Percentiles rank a stretch among this genome's conserved stretches.
Conservation (phyloP, 2,113 vertebrate species). For the Urocynchramus pylzowi region DNA sequence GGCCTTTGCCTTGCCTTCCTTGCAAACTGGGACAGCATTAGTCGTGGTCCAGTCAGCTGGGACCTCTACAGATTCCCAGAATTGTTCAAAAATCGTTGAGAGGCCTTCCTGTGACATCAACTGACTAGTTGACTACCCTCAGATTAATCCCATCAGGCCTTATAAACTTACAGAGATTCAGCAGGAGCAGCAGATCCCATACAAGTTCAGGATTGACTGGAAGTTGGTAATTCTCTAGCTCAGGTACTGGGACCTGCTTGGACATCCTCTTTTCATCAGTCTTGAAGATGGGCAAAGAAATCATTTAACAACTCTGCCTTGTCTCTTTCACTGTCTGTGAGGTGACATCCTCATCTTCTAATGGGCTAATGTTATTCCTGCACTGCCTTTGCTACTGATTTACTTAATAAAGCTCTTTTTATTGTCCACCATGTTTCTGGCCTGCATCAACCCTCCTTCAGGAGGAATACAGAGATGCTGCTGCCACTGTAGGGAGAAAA, state of each 20-base stretch:
- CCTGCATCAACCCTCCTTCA: too few species aligned
- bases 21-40: background rate
- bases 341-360: background rate
- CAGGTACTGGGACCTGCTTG: background rate
- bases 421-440: rapidly evolving
- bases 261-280: background rate
- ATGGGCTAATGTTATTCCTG: background rate
- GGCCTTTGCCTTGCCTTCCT: background rate
- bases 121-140: background rate
- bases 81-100: background rate
- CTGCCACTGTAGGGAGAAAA: too few species aligned
- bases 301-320: background rate
- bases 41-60: background rate
- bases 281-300: background rate
- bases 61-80: background rate
- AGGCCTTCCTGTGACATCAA: background rate
- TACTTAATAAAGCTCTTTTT: background rate
- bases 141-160: background rate
- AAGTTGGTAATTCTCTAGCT: background rate
- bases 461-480: too few species aligned
- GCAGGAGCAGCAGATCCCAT: background rate
- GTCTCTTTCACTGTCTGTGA: background rate
- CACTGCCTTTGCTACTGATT: background rate
- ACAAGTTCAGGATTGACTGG: background rate
- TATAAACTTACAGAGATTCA: background rate